Percentiles rank a stretch among this genome's conserved stretches.
These are phyloP conservation scores for Drosophila pseudotalamancana DNA, from an alignment of 2,888 invertebrate genomes.

Conservation along the genomic window DNA sequence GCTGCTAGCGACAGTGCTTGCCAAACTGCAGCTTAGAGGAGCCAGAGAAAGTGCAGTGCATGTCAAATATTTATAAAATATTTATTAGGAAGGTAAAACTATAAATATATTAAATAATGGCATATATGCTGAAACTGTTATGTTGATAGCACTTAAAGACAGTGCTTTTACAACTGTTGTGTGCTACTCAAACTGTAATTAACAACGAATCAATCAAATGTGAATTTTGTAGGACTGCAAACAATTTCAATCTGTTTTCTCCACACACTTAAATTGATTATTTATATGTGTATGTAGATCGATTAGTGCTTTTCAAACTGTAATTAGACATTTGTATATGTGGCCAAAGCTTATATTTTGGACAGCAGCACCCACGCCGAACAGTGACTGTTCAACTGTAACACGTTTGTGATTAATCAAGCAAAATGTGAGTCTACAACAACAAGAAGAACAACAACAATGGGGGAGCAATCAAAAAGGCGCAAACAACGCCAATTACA, in stretches of 20 bases:
- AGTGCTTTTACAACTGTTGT: neutral
- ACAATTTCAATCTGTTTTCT: too few species aligned
- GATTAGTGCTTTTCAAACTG: neutral
- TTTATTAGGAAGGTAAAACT: too few species aligned
- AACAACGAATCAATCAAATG: too few species aligned
- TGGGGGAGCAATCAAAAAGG: too few species aligned
- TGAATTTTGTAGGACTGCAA: too few species aligned
- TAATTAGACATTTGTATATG: too few species aligned
- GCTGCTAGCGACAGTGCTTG: neutral
- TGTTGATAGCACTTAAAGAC: neutral
- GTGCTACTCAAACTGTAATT: neutral
- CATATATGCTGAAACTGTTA: too few species aligned
- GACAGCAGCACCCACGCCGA: conserved; percentile 17
- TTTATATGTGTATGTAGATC: too few species aligned
- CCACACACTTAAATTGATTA: too few species aligned
- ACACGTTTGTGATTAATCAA: conserved; percentile 68
- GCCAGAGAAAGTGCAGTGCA: neutral
- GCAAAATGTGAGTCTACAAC: neutral
- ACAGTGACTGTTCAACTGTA: conserved; percentile 40
- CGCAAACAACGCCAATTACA: conserved; percentile 60
- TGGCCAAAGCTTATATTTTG: conserved; percentile 4
- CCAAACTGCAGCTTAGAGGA: conserved; percentile 1
- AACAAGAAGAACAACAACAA: conserved; percentile 9
- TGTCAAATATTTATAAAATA: neutral
- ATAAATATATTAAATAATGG: too few species aligned